Evolutionary conservation across 1,140 invertebrate species (phyloP), one percentile per base, ranked within the genome.

Genomic region (Zelostemma sp.): DNA sequence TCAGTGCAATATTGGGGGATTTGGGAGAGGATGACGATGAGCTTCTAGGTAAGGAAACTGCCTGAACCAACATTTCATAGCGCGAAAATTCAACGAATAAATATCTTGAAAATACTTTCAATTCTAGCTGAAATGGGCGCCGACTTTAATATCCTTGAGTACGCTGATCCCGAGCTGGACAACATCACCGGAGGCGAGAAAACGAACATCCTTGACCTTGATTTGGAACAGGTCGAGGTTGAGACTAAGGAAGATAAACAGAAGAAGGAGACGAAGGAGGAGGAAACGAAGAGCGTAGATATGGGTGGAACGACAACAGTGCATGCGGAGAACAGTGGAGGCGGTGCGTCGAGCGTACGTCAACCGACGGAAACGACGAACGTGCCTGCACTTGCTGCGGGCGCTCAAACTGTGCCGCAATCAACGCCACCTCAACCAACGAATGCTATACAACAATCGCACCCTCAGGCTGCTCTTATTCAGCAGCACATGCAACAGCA

Each of bases 121-220:
- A 76, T 88, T 68, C 86, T 87, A 87, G 94, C 92, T 25, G 93
- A 95, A 87, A 93, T 96, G 87, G 95, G 95, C 11, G 92, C 95
- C 77, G 95, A 97, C 83, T 98, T 98, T 84, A 97, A 98, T 81
- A 97, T 98, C 74, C 81, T 98, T 33, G 94, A 97, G 83, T 98
- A 97, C 86, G 96, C 95, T 0, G 96, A 98, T 88, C 93, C 96
- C 0, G 95, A 97, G 83, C 85, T 97, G n/a, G 93, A 95, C 60
- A 91, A 91, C 47, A 89, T 93, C 66, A 89, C 91, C 43, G 91
- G 89, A 50, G 89, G 90, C 6, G 90, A 90, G 51, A 92, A 91
- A 69, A 91, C 91, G 16, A 94, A 92, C 74, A 90, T 93, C 66
- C 86, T 94, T 12, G 92, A 94, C 80, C 86, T 94, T 35, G 92